Evolutionary conservation across 2,888 invertebrate genomes (phyloP), one percentile per base, ranked within the genome.

Genomic region (Drosophila anomelani): DNA sequence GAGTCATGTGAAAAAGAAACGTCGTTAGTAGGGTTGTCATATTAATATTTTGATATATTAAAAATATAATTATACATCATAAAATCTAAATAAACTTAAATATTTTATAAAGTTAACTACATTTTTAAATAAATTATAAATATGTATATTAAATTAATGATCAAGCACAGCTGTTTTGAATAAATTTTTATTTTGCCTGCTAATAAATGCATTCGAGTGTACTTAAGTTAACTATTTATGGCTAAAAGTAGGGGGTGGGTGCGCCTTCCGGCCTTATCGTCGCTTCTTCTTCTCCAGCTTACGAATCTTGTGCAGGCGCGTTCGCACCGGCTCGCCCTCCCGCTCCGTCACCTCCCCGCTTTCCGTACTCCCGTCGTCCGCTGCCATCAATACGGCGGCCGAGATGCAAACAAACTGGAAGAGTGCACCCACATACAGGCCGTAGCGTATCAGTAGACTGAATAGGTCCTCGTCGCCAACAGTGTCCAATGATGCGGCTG

Each of bases 381-480:
- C 81, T n/a, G 95, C 95, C 71, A 96, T 94, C 69, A 96, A 94
- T 54, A 97, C 95, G 78, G 97, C 97, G 23, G 97, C 96, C 56
- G 96, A 94, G 75, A 98, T 94, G 89, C 97, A 98, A 26, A 96
- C 93, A 63, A 98, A 92, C 93, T 98, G 98, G 89, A 98, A 98
- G n/a, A 96, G 94, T 17, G 97, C 97, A 7, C 97, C 97, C 41
- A 97, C 93, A 89, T 97, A 97, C 7, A 98, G 93, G 15, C 97
- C 97, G 91, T 96, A 96, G 38, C 96, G 94, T 36, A 97, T 94
- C 69, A 97, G 93, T 17, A 95, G 95, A 74, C 95, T 96, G 85
- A 96, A 94, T 81, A 96, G 92, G 90, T 96, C 96, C 92, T 96
- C 96, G 32, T 92, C 90, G 2, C 77, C 89, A 59, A 90, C 91